Evolutionary conservation across 2,113 vertebrate species (phyloP), one percentile per base, ranked within the genome.

Genomic region (Rhadina sibilatrix): DNA sequence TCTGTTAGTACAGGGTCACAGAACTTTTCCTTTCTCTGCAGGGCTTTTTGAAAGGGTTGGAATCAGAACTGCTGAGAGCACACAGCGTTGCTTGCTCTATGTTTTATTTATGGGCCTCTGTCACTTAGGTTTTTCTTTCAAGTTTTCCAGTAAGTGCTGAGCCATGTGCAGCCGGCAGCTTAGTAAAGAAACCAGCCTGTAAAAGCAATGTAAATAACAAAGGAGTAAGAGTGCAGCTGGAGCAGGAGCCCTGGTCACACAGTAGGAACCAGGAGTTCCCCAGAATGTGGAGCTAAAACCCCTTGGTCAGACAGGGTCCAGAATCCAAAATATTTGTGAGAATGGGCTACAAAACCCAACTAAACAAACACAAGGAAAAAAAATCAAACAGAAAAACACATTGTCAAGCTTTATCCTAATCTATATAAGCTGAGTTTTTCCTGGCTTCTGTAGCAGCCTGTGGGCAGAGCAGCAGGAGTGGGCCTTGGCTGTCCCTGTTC

Each of bases 111-210:
- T 95, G 83, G 83, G 38, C 74, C 56, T 87, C 44, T 63, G 72
- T 83, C 91, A 53, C 89, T 91, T 68, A 92, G 37, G 28, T 75
- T 93, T 90, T 90, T 80, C 92, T 94, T 78, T 89, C 77, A 93
- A 44, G 80, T 84, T 94, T 94, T 92, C 94, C 65, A 69, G 83
- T 93, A 90, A 89, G 91, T 87, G 68, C 91, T 71, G 91, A 96
- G 89, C 86, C 65, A 52, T 24, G 44, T 81, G 83, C 87, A 82
- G 65, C 92, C 90, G 72, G 27, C 19, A 59, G 92, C 76, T 69
- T 35, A 37, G 83, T 18, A 60, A 91, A 80, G 95, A 88, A 95
- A 61, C 76, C 54, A 22, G 68, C 46, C 83, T 81, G 40, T 78
- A 82, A 95, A 77, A 94, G 89, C 93, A 91, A 18, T 7, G n/a